Evolutionary conservation across 2,888 invertebrate species (phyloP).

Genomic region (Taenaris catops): DNA sequence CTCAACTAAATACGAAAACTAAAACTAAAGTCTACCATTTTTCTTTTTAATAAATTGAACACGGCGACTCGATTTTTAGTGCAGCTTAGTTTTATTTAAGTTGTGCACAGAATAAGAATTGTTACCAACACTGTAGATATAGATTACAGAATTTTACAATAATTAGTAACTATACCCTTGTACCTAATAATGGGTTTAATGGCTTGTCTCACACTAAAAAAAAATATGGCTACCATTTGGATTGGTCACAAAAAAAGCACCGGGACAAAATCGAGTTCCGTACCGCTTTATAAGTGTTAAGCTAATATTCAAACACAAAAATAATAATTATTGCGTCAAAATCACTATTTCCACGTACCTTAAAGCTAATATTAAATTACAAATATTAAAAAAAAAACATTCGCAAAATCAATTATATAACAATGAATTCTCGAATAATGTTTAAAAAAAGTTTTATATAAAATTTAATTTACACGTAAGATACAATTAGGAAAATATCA

Average conservation of each 20-base stretch:
- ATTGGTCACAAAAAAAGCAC: slow-evolving; percentile 24
- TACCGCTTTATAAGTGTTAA: slow-evolving; percentile 19
- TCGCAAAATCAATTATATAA: slow-evolving; percentile 53
- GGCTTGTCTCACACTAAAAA: slow-evolving; percentile 15
- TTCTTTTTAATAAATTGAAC: no score
- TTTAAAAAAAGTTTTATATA: slow-evolving; percentile 45
- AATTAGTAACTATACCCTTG: slow-evolving; percentile 20
- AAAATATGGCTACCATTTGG: slow-evolving; percentile 20
- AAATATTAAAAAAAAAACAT: slow-evolving; percentile 40
- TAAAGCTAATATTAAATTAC: slow-evolving; percentile 55
- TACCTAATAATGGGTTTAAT: slow-evolving; percentile 15
- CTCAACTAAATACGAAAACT: no score
- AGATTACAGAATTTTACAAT: no score
- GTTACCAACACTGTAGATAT: no score
- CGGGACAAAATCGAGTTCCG: slow-evolving; percentile 27
- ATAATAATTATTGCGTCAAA: slow-evolving; percentile 44
- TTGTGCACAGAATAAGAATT: no score
- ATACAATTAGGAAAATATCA: slow-evolving; percentile 67
- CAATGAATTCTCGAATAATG: slow-evolving; percentile 52
- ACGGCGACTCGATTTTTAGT: no score
- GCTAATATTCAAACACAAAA: slow-evolving; percentile 21
- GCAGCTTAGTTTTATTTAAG: no score
- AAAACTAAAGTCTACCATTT: no score
- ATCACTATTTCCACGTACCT: slow-evolving; percentile 31
- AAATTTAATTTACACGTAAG: slow-evolving; percentile 48